These are phyloP conservation scores for Colletes latitarsis DNA, from an alignment of 1,140 invertebrate genomes.

Conservation along the genomic window DNA sequence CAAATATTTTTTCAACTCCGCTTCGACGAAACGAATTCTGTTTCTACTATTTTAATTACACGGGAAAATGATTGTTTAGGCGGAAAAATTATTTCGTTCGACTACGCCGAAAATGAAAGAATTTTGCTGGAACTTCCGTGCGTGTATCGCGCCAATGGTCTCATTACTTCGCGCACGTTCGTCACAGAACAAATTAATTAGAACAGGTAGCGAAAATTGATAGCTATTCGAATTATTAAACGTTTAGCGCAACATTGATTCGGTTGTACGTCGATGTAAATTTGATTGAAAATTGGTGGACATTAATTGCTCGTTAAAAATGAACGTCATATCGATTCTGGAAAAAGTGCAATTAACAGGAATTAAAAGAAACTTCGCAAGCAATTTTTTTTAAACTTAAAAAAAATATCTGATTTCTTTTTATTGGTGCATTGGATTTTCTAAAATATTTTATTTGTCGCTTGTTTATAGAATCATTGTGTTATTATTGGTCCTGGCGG, in stretches of 20 bases:
- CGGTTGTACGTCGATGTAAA: neutral
- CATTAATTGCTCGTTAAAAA: constrained; percentile 18
- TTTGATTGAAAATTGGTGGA: neutral
- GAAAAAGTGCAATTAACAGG: neutral
- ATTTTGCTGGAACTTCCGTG: neutral
- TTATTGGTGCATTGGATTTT: too few relatives aligned
- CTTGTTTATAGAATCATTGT: neutral
- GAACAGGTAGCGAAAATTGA: neutral
- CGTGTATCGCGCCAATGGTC: neutral
- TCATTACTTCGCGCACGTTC: neutral
- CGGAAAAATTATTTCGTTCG: too few relatives aligned
- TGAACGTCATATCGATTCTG: neutral
- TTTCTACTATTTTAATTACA: too few relatives aligned
- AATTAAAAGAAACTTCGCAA: neutral
- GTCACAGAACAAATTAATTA: constrained; percentile 12
- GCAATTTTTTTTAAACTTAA: too few relatives aligned
- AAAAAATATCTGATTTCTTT: too few relatives aligned
- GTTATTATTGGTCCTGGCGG: neutral
- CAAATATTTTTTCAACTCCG: too few relatives aligned
- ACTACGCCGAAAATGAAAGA: too few relatives aligned
- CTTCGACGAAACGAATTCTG: too few relatives aligned
- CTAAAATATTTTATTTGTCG: too few relatives aligned
- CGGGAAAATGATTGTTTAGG: too few relatives aligned
- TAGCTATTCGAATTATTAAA: constrained; percentile 6
- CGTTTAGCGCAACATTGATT: constrained; percentile 24